These are phyloP conservation scores for Campodea augens DNA, from an alignment of 1,140 invertebrate genomes.

Conservation along the genomic window DNA sequence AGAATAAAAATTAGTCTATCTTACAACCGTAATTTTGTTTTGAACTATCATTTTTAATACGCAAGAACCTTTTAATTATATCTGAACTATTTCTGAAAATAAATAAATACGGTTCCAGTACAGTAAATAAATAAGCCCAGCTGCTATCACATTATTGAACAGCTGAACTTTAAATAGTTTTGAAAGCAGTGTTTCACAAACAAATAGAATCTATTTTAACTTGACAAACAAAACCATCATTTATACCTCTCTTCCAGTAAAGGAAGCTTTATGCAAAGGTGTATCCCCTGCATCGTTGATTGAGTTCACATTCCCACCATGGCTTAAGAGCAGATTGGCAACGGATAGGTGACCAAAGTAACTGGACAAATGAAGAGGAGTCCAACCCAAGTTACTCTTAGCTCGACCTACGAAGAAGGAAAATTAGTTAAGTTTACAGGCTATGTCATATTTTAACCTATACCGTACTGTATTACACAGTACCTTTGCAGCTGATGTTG, in stretches of 20 bases:
- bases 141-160: too few relatives aligned
- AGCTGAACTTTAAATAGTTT: constrained; percentile 8
- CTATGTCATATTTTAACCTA: too few relatives aligned
- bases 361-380: constrained; percentile 41
- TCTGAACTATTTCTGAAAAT: too few relatives aligned
- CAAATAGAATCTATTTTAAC: background rate
- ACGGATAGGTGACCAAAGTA: constrained; percentile 34
- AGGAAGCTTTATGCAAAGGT: constrained; percentile 38
- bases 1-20: too few relatives aligned
- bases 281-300: constrained; percentile 38
- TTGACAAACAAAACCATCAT: too few relatives aligned
- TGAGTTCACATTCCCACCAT: constrained; percentile 40
- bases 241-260: constrained; percentile 34
- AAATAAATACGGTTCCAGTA: too few relatives aligned
- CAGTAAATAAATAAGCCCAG: too few relatives aligned
- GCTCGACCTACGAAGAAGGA: constrained; percentile 20
- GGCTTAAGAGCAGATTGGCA: constrained; percentile 30
- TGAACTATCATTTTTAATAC: too few relatives aligned
- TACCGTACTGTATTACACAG: constrained; percentile 2
- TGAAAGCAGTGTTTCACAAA: constrained; percentile 6
- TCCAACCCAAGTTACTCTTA: constrained; percentile 36
- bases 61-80: too few relatives aligned
- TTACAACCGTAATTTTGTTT: too few relatives aligned
- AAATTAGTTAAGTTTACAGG: constrained; percentile 6
- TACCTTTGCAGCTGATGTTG: constrained; percentile 31